Base-by-base conservation (phyloP, 1,140 invertebrate species). In the Leptonema lineaticorne region DNA sequence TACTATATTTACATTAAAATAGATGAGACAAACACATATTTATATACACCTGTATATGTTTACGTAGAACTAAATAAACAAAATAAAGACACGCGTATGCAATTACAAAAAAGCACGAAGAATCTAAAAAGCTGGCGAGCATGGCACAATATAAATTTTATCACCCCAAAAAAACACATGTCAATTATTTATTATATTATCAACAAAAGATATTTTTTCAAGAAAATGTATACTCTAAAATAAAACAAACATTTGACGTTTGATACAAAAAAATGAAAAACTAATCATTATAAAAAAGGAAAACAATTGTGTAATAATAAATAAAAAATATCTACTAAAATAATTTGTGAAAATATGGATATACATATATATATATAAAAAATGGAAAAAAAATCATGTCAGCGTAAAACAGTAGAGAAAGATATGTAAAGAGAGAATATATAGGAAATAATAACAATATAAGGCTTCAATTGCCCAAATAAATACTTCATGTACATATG, bases 401-500 rank as follows among this genome's bases (percentile, higher is more conserved):
- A 72, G 70, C n/a, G n/a, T n/a, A n/a, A n/a, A n/a, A n/a, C n/a
- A n/a, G n/a, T n/a, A 71, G 70, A 58, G 67, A 69, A 63, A 53
- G 66, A 72, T 59, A 68, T 33, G 68, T 58, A 72, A 62, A 69
- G 68, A 69, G 56, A 72, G 57, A 72, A 72, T 72, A 67, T 72
- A 72, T 58, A 72, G 63, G 65, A 69, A 69, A 72, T 66, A 56
- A 69, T 68, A n/a, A n/a, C n/a, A 68, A 33, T 20, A 72, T 56
- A 68, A 59, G 65, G 68, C 63, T 68, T 67, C 68, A 65, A 74
- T 76, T 70, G 75, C 74, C 76, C 75, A 75, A 69, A 72, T 65
- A 67, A 64, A 69, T 69, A 74, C 70, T 67, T 71, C 73, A 72
- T 73, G 75, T 73, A 70, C 74, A 72, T 26, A 53, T 53, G 27